These are phyloP conservation scores for Miltochrista miniata DNA, from an alignment of 2,888 invertebrate genomes.

Conservation along the genomic window DNA sequence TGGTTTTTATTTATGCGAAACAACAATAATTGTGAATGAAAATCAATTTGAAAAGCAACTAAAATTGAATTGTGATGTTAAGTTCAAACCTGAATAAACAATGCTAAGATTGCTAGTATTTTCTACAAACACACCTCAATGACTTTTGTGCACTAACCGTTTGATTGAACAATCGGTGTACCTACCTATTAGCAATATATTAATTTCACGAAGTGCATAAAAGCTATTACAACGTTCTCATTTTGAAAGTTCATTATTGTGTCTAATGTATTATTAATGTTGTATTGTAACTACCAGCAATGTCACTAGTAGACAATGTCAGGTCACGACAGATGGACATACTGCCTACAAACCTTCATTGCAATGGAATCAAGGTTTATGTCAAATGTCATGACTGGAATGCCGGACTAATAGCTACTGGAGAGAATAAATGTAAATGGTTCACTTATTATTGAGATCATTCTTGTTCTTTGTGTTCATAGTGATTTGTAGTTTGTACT, in stretches of 20 bases:
- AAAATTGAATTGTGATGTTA: too few relatives aligned
- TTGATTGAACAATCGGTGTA: too few relatives aligned
- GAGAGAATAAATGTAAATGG: conserved; percentile 33
- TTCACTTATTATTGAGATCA: conserved; percentile 22
- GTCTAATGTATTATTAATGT: conserved; percentile 39
- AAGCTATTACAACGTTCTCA: conserved; percentile 15
- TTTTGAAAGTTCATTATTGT: conserved; percentile 32
- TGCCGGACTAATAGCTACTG: conserved; percentile 39
- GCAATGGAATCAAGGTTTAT: conserved; percentile 47
- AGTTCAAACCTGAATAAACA: too few relatives aligned
- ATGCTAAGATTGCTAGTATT: too few relatives aligned
- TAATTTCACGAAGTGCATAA: conserved; percentile 17
- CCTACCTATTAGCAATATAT: too few relatives aligned
- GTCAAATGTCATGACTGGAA: conserved; percentile 57
- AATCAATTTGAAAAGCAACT: too few relatives aligned
- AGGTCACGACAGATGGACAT: conserved; percentile 53
- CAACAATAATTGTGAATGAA: too few relatives aligned
- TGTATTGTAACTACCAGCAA: conserved; percentile 31
- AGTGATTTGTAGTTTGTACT: background rate
- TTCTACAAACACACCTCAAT: too few relatives aligned
- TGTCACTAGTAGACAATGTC: conserved; percentile 49
- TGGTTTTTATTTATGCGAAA: too few relatives aligned
- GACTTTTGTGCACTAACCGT: too few relatives aligned
- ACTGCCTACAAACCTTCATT: conserved; percentile 38
- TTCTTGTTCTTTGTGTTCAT: conserved; percentile 1